Evolutionary conservation across 2,113 vertebrate genomes (phyloP), one percentile per base, ranked within the genome.

Genomic region (Aix galericulata): DNA sequence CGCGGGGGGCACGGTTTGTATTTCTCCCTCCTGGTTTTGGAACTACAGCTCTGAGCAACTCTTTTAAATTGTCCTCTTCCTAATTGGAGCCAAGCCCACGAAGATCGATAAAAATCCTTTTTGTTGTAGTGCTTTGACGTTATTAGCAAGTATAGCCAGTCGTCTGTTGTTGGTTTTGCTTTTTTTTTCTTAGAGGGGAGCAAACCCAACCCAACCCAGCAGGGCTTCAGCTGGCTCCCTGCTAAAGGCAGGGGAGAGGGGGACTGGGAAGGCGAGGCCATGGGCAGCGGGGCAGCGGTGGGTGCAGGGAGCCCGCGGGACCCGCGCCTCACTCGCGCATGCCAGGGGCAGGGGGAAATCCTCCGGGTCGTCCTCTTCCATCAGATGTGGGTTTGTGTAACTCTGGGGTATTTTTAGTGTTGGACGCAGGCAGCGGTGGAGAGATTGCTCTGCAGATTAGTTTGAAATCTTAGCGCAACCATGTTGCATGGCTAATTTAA

Each of bases 401-500:
- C 9, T 27, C 69, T 50, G 76, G 40, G 62, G 29, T 82, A 50
- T 44, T 56, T 72, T 38, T 87, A 66, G 76, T 12, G 6, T 22
- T 23, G 46, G 44, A 73, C 82, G 26, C 63, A 9, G 34, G 36
- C 62, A 17, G 75, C 5, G 6, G 18, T 38, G 46, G 75, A 44
- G 88, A 72, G 82, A 60, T 59, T 26, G 75, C 83, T 83, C 46
- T 82, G 89, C 80, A 71, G 84, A 72, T 91, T 16, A 3, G 20
- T 91, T 83, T 86, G 82, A 80, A 46, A 4, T 93, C 91, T 64
- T 44, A 87, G 71, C 38, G 29, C 18, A 26, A 68, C 71, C 5
- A 7, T 77, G 27, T 59, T 88, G 62, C 69, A 60, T 21, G 52
- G 68, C 81, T 96, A 88, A 94, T 95, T 91, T 62, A 91, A 96